Evolutionary conservation across 1,140 invertebrate genomes (phyloP), one percentile per base, ranked within the genome.

Genomic region (Rhopalosiphum maidis): DNA sequence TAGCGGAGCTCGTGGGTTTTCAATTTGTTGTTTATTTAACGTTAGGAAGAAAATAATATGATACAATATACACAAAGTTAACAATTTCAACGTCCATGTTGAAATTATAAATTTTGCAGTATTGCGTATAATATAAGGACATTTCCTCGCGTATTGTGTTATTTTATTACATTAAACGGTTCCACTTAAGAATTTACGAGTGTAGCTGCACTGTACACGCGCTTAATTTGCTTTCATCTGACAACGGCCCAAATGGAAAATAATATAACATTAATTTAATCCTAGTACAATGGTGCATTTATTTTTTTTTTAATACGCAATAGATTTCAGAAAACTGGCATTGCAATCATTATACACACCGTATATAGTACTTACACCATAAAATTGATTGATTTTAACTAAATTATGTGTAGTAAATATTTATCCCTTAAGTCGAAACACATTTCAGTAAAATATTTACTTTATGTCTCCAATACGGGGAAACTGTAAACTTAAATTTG

Each of bases 211-310:
- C 15, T n/a, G 30, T 68, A n/a, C 15, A 23, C 18, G 30, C 4
- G 11, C 60, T 68, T 77, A 77, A 77, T 77, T 77, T 77, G 60
- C 60, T 77, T n/a, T 77, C 60, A 77, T 77, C 9, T 18, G 30
- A 77, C 60, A n/a, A 77, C 60, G 6, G 60, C n/a, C 8, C 15
- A 77, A 77, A 77, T 77, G 30, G 60, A 77, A 77, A 77, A 77
- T 77, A 77, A 77, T 77, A 15, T n/a, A 77, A n/a, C n/a, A 77
- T 77, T n/a, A 77, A n/a, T 77, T 77, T 77, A n/a, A 77, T 77
- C 60, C 5, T n/a, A n/a, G n/a, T n/a, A n/a, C 30, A 30, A 15
- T 77, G 4, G 15, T 77, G 15, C 30, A n/a, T 30, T 77, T 35
- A 15, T 77, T 18, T 77, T n/a, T 18, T n/a, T 77, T 18, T n/a